Conservation (phyloP, 2,797 vertebrate species). For the Aplochiton taeniatus region DNA sequence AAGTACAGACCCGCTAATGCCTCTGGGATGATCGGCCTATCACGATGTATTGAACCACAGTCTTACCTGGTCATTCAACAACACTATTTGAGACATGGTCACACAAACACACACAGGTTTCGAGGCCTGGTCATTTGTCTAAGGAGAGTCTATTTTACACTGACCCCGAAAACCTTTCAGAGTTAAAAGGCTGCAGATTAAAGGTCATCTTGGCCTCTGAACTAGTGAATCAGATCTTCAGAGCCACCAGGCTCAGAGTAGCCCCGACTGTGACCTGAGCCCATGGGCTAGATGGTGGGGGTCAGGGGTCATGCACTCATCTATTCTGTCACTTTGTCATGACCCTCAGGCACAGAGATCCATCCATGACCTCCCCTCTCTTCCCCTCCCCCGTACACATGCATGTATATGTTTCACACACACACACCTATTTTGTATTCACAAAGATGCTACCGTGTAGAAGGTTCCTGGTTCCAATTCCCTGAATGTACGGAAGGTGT, state of each 20-base stretch:
- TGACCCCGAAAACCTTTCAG: slow-evolving; percentile 10
- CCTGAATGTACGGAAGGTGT: background rate
- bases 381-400: slow-evolving; percentile 37
- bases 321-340: slow-evolving; percentile 55
- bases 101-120: slow-evolving; percentile 7
- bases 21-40: background rate
- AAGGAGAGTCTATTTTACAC: slow-evolving; percentile 12
- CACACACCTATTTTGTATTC: slow-evolving; percentile 12
- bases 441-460: background rate
- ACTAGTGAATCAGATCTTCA: slow-evolving; percentile 9
- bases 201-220: slow-evolving; percentile 52
- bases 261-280: slow-evolving; percentile 46
- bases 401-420: too few relatives aligned
- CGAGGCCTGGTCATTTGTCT: slow-evolving; percentile 42
- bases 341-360: slow-evolving; percentile 57
- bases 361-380: slow-evolving; percentile 59
- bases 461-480: too few relatives aligned
- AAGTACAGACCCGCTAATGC: too few relatives aligned
- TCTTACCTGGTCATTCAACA: background rate
- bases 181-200: slow-evolving; percentile 62
- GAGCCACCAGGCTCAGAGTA: background rate
- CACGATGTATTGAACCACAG: background rate
- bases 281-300: slow-evolving; percentile 60
- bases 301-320: slow-evolving; percentile 66
- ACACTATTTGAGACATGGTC: background rate